phyloP scores from a whole-genome alignment of 2,113 vertebrate genomes.

The Thinocorus orbignyianus region DNA sequence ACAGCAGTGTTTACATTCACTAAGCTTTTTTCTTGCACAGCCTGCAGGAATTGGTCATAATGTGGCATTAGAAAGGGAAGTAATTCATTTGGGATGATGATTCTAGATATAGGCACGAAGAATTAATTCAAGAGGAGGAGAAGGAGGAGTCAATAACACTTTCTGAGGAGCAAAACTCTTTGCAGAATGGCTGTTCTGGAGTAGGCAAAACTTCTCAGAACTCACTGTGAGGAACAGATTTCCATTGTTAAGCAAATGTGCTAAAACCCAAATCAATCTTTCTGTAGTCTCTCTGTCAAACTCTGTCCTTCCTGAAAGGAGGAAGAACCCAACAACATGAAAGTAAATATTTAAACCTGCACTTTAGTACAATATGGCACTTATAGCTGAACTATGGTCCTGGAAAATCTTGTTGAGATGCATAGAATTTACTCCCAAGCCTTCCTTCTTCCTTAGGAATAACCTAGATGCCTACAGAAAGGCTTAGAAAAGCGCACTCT shows the following conservation, averaged over 20 bases:
- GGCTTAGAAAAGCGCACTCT: not conserved
- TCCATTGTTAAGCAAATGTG: not conserved
- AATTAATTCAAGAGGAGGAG: not conserved
- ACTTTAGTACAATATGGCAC: not conserved
- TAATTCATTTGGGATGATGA: not conserved
- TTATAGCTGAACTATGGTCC: not conserved
- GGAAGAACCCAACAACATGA: accelerated
- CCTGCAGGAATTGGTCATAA: not conserved
- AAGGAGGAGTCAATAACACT: not conserved
- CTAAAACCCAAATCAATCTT: not conserved
- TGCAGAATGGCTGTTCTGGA: not conserved
- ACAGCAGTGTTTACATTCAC: not conserved
- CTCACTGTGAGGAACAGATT: not conserved
- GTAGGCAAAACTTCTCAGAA: not conserved
- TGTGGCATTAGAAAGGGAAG: not conserved
- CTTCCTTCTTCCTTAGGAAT: not conserved
- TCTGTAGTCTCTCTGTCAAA: not conserved
- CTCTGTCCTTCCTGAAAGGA: not conserved
- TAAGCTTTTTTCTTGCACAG: not conserved
- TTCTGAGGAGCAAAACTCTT: not conserved
- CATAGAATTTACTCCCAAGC: not conserved
- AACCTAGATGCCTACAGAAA: not conserved
- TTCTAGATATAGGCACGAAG: not conserved
- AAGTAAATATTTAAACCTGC: not conserved
- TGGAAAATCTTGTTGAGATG: not conserved